Base-by-base conservation (phyloP, 1,140 invertebrate species). In the Pemphigus obesinymphae region DNA sequence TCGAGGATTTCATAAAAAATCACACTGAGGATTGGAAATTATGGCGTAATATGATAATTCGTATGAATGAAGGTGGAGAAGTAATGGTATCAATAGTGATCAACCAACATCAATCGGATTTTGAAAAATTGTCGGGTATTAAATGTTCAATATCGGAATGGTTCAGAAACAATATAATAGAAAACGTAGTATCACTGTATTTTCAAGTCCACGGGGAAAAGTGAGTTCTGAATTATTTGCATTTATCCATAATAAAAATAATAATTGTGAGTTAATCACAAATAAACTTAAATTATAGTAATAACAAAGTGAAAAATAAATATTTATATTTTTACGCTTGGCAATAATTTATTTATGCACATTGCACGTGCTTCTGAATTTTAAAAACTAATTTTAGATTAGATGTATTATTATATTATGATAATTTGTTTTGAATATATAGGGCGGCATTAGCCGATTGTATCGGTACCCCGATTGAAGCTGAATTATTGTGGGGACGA, bases 11-110 rank as follows among this genome's bases (percentile, higher is more conserved):
- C 37, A 81, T 85, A 11, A 81, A 76, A 37, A 72, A 83, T 68
- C 85, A 90, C 89, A 17, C 87, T 88, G 82, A 88, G 85, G 66
- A 89, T 90, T 82, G 84, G 86, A 75, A 92, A 91, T 6, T 87
- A 85, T 93, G 91, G 91, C 87, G 89, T 80, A 89, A 90, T 84
- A 83, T 93, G 82, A 90, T 90, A 8, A 88, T 92, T 0, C 86
- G 91, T 68, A 89, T 89, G 29, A 89, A 88, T 43, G 82, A 80
- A 45, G 85, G 84, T n/a, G 86, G 86, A 20, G 87, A 91, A 83
- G 83, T 90, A 23, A 87, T 93, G 88, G 84, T 90, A 0, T 88
- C 91, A 58, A 85, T 90, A 20, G 87, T 89, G 20, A 88, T 91
- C 23, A 85, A 87, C 83, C 86, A 86, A 2, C 85, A 81, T 43